Evolutionary conservation across 2,113 vertebrate genomes (phyloP), one percentile per base, ranked within the genome.

Genomic region (Leucoraja erinaceus): DNA sequence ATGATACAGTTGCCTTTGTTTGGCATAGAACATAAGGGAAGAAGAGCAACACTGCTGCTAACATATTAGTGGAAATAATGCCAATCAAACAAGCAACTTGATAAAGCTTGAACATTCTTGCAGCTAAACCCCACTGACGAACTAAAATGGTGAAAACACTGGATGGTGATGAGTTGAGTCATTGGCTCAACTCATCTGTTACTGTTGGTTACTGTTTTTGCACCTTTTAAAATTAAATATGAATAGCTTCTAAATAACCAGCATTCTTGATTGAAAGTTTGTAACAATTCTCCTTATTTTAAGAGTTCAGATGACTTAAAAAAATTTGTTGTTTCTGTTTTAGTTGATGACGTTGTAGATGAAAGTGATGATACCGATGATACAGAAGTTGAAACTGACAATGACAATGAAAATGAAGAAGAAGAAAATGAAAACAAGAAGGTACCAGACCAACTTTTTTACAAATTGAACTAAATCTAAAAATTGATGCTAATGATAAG

Each of bases 291-390:
- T 83, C 79, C 22, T 10, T 18, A 79, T 59, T 56, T 84, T 84
- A 59, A 59, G 81, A 61, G 22, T 61, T 84, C 28, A 25, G 7
- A 38, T 81, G 12, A 90, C 31, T 28, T 75, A 75, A 31, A 38
- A 90, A 68, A 9, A 18, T n/a, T 79, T 94, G 96, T 47, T 47
- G 38, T 47, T 95, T 95, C 10, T 95, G 8, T 95, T 93, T 38
- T 95, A 99, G 99, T 98, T 96, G 99, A 99, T 95, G 99, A 99
- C 93, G 98, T 99, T 92, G 97, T 98, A 93, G 98, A 99, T 95
- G 98, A 98, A 94, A 99, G 99, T 93, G 98, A 99, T 93, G 98
- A 99, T 95, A 98, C 98, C 0, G 98, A 99, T 93, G 98, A 99
- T 93, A 94, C 93, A 1, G 98, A 99, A 94, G 94, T 95, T 93